A percentile compares a stretch with the other conserved stretches of the same genome.
phyloP scores from a whole-genome alignment of 2,888 invertebrate species.

The Branchellion lobata region DNA sequence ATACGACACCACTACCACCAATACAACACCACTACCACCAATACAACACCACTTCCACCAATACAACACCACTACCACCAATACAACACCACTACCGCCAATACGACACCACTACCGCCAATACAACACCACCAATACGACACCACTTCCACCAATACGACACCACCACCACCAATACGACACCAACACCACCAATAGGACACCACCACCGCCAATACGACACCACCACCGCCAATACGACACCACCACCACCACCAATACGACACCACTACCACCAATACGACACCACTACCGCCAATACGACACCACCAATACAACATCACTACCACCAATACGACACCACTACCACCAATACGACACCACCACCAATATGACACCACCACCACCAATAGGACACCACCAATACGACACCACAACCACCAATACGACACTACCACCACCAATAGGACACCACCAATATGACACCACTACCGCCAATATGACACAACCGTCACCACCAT shows the following conservation, averaged over 20 bases:
- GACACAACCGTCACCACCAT: no score
- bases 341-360: slow-evolving; percentile 51
- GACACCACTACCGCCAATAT: no score
- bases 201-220: slow-evolving; percentile 51
- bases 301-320: slow-evolving; percentile 76
- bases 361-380: slow-evolving; percentile 51
- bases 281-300: slow-evolving; percentile 52
- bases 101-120: slow-evolving; percentile 51
- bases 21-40: slow-evolving; percentile 51
- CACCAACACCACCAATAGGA: slow-evolving; percentile 51
- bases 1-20: slow-evolving; percentile 51
- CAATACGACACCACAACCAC: no score
- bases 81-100: slow-evolving; percentile 51
- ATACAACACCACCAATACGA: slow-evolving; percentile 62
- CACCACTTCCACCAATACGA: not conserved
- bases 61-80: slow-evolving; percentile 51
- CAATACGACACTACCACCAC: no score
- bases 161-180: slow-evolving; percentile 51
- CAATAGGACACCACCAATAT: slow-evolving; percentile 61
- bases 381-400: slow-evolving; percentile 51
- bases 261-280: slow-evolving; percentile 51
- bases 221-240: slow-evolving; percentile 51
- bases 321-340: not conserved
- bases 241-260: slow-evolving; percentile 51
- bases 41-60: not conserved